Conservation (phyloP, 1,140 invertebrate species). For the Nymphalis io region DNA sequence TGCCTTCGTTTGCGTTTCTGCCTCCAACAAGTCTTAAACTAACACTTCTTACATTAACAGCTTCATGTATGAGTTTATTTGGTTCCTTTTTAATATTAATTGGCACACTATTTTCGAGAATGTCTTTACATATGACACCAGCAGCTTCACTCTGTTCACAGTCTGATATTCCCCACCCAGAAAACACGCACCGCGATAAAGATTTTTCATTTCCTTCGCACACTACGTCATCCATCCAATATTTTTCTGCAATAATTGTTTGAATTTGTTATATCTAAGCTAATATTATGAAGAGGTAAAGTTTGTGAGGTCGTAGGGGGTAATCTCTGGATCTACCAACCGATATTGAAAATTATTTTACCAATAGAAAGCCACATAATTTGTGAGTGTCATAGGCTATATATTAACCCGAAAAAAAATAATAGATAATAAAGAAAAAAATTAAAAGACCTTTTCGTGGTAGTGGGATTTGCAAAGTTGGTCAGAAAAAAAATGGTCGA, state of each 20-base stretch:
- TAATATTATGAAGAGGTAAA: too few relatives aligned
- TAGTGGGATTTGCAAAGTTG: too few relatives aligned
- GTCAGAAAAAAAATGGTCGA: too few relatives aligned
- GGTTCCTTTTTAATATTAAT: conserved; percentile 46
- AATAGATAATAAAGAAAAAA: too few relatives aligned
- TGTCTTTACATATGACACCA: conserved; percentile 87
- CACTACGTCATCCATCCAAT: conserved; percentile 94
- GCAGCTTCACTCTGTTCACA: conserved; percentile 90
- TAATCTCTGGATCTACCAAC: too few relatives aligned
- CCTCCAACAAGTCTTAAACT: conserved; percentile 84
- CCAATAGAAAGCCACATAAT: too few relatives aligned
- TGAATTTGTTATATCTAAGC: too few relatives aligned
- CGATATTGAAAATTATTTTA: too few relatives aligned
- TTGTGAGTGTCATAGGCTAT: too few relatives aligned
- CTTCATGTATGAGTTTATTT: conserved; percentile 70
- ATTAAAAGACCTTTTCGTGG: too few relatives aligned
- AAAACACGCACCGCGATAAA: conserved; percentile 88
- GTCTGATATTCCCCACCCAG: conserved; percentile 91
- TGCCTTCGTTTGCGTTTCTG: conserved; percentile 84
- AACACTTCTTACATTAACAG: conserved; percentile 57
- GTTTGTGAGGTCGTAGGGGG: too few relatives aligned
- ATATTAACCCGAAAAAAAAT: too few relatives aligned
- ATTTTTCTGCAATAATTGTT: conserved; percentile 82
- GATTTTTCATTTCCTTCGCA: conserved; percentile 90
- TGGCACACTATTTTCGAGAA: conserved; percentile 41